Evolutionary conservation across 2,797 vertebrate species (phyloP), one percentile per base, ranked within the genome.

Genomic region (Naso thynnoides): DNA sequence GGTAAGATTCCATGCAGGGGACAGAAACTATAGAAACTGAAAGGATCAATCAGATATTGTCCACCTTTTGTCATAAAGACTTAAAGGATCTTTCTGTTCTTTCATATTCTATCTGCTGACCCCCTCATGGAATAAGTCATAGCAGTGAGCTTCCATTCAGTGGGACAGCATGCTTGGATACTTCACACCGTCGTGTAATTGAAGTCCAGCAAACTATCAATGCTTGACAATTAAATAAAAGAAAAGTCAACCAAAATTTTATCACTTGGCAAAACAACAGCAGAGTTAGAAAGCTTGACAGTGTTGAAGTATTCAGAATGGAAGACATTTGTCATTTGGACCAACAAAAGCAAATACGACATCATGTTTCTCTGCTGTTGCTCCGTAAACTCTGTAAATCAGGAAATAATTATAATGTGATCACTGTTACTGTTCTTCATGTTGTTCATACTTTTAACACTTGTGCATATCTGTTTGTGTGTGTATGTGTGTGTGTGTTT

Each of bases 1-100:
- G 82, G 75, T 88, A 84, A 84, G 78, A 73, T 77, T 79, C 72
- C 79, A 83, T 82, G 62, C 60, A 70, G 78, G 64, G 53, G 41
- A 21, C 21, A 61, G 50, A 69, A 57, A 33, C 1, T 54, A 45
- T 27, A 64, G 61, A 73, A 68, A 47, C 26, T 55, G 56, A 73
- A 67, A 24, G 41, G 24, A 80, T 65, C 54, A n/a, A 56, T 73
- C 27, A 49, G 9, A 47, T 5, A 38, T 24, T 54, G 10, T 16
- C 63, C 53, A n/a, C 1, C 36, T n/a, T 48, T 59, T 15, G 42
- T 6, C 33, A 19, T 52, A 6, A 61, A 66, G 54, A n/a, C n/a
- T 31, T 13, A n/a, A 18, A 49, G 1, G 26, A n/a, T 1, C 27
- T 31, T 65, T 83, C 53, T 67, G 52, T 64, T 44, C 2, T 0